A percentile compares a stretch with the other conserved stretches of the same genome.
Evolutionary conservation across 2,797 vertebrate species (phyloP).

Genomic region (Fistularia commersonii): DNA sequence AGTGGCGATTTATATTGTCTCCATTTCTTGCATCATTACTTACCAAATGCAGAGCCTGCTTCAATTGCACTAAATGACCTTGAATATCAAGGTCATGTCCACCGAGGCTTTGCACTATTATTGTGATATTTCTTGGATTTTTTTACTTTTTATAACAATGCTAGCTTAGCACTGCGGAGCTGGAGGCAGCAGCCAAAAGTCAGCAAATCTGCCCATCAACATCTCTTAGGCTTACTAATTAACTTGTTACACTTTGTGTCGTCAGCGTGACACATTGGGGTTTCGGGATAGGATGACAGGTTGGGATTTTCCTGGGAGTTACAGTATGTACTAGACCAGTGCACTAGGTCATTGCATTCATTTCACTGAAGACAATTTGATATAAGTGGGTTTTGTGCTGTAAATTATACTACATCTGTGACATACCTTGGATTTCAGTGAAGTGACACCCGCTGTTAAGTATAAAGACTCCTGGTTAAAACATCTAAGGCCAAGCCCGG

Average conservation of each 20-base stretch:
- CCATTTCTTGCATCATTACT: no score
- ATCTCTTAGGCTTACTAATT: neutral
- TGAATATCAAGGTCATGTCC: no score
- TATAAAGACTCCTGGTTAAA: neutral
- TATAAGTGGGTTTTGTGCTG: conserved; percentile 8
- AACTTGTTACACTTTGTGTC: neutral
- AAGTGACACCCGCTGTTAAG: neutral
- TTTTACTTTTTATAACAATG: no score
- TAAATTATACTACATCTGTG: neutral
- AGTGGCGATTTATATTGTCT: no score
- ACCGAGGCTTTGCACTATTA: neutral
- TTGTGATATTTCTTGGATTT: neutral
- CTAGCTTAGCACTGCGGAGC: neutral
- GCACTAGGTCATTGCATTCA: conserved; percentile 10
- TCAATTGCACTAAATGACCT: no score
- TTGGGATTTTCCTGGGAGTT: conserved; percentile 2
- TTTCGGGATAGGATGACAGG: neutral
- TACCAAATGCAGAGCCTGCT: no score
- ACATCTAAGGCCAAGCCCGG: conserved; percentile 5
- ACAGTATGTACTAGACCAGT: neutral
- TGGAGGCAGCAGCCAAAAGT: neutral
- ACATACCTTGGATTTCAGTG: neutral
- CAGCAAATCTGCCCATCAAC: neutral
- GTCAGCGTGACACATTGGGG: neutral
- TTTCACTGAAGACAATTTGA: conserved; percentile 18